phyloP scores from a whole-genome alignment of 2,113 vertebrate species.

The Oreochromis niloticus region DNA sequence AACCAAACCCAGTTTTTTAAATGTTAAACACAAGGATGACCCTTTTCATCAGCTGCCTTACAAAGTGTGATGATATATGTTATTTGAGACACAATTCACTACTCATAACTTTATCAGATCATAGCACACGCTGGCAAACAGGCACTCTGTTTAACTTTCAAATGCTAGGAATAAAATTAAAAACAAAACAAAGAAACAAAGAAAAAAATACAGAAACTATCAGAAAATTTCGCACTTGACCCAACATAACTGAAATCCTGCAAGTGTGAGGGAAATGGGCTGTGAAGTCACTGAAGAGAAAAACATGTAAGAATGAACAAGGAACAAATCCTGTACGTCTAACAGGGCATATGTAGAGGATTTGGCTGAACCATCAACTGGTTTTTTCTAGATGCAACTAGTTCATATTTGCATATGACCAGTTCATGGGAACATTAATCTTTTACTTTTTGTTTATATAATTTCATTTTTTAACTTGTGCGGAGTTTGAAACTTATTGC shows the following conservation, averaged over 20 bases:
- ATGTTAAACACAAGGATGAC: not conserved
- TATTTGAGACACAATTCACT: not conserved
- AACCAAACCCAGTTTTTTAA: not conserved
- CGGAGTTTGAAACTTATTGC: not conserved
- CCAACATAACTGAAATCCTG: not conserved
- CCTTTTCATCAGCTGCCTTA: not conserved
- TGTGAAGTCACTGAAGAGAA: not conserved
- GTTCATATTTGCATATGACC: not conserved
- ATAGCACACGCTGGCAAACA: not conserved
- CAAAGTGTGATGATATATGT: not conserved
- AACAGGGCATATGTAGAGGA: not conserved
- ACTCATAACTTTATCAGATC: not conserved
- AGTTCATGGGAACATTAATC: not conserved
- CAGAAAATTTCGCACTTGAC: accelerated
- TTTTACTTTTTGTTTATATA: not conserved
- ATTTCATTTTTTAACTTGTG: not conserved
- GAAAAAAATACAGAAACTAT: not conserved
- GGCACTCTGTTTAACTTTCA: not conserved
- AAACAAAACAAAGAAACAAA: not conserved
- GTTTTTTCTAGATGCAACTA: not conserved
- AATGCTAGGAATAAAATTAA: not conserved
- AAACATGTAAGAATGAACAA: not conserved
- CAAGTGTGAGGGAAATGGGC: not conserved
- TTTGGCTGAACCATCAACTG: not conserved
- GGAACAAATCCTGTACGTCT: not conserved